Base-by-base conservation (phyloP, 2,888 invertebrate species). In the Diploptera punctata region DNA sequence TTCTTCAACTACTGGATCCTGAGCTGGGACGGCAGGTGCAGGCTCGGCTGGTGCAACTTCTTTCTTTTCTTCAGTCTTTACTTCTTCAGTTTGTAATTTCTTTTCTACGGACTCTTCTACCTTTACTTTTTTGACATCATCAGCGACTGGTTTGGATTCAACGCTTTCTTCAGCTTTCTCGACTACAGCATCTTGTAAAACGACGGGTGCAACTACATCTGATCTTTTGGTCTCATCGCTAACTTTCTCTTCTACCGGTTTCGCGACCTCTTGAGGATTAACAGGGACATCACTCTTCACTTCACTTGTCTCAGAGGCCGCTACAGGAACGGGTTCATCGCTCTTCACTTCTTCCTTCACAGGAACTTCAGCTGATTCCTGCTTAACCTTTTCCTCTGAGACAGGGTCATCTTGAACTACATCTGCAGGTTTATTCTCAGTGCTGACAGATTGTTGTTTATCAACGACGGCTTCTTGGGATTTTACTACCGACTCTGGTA, bases 81-180 rank as follows among this genome's bases (percentile, higher is more conserved):
- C 26, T 72, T 60, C 70, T 19, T 60, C 67, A 18, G 67, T 29
- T 29, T 43, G 54, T 33, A 29, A 47, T 7, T 65, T 57, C 54
- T 61, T 47, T 43, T 72, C 72, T 0, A 44, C 61, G 3, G 68
- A 24, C 52, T 38, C n/a, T 24, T 38, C 7, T 74, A 74, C 44
- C 61, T 74, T 49, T n/a, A n/a, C n/a, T n/a, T n/a, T n/a, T n/a
- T n/a, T n/a, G n/a, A n/a, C n/a, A 10, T 47, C 60, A 57, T 71
- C 47, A 49, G 18, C 24, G 7, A 78, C 62, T 10, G 52, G 52
- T 52, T 52, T 52, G 1, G 13, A 9, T 79, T 78, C 70, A 77
- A 79, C 67, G 47, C 21, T 19, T 52, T 29, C 33, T n/a, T 61
- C 61, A 38, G n/a, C 61, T 31, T 31, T 61, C 18, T 38, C 24